Evolutionary conservation across 2,888 invertebrate genomes (phyloP).

Genomic region (Iphiclides podalirius): DNA sequence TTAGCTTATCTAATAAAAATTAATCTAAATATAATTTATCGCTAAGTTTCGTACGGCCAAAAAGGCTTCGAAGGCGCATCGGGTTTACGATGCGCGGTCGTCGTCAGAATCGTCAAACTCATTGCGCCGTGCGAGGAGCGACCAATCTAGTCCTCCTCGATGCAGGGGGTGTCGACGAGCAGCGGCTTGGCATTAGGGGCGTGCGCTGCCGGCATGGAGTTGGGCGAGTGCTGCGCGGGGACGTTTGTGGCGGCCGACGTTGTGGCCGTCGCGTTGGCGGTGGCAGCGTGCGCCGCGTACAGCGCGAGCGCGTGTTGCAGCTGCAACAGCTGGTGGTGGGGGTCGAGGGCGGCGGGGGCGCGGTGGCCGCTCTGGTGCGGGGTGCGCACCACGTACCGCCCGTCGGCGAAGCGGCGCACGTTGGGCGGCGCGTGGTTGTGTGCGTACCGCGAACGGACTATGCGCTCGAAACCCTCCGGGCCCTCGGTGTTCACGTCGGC

Average conservation of each 20-base stretch:
- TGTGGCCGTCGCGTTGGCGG: slow-evolving; percentile 62
- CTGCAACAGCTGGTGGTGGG: slow-evolving; percentile 72
- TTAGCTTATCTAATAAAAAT: slow-evolving; percentile 55
- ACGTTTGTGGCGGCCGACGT: slow-evolving; percentile 41
- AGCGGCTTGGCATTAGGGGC: slow-evolving; percentile 60
- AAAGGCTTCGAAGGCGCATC: slow-evolving; percentile 62
- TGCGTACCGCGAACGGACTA: slow-evolving; percentile 70
- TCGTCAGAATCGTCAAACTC: slow-evolving; percentile 26
- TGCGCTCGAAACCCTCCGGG: slow-evolving; percentile 74
- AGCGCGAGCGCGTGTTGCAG: slow-evolving; percentile 72
- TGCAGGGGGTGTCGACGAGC: slow-evolving; percentile 69
- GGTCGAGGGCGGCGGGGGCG: slow-evolving; percentile 63
- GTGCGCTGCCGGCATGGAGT: slow-evolving; percentile 50
- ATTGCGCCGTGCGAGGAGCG: slow-evolving; percentile 9
- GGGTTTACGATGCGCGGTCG: slow-evolving; percentile 37
- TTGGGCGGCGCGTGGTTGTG: slow-evolving; percentile 76
- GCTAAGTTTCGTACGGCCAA: slow-evolving; percentile 62
- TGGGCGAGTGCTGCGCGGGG: slow-evolving; percentile 52
- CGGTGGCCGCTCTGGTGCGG: slow-evolving; percentile 75
- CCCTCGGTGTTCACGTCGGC: slow-evolving; percentile 75
- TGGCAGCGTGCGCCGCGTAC: slow-evolving; percentile 71
- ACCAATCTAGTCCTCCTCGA: slow-evolving; percentile 61
- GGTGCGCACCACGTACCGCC: slow-evolving; percentile 72
- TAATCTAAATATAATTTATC: slow-evolving; percentile 62
- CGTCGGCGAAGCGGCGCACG: slow-evolving; percentile 73